A percentile compares a stretch with the other conserved stretches of the same genome.
These are phyloP conservation scores for Diarsia brunnea DNA, from an alignment of 2,888 invertebrate genomes.

Conservation along the genomic window DNA sequence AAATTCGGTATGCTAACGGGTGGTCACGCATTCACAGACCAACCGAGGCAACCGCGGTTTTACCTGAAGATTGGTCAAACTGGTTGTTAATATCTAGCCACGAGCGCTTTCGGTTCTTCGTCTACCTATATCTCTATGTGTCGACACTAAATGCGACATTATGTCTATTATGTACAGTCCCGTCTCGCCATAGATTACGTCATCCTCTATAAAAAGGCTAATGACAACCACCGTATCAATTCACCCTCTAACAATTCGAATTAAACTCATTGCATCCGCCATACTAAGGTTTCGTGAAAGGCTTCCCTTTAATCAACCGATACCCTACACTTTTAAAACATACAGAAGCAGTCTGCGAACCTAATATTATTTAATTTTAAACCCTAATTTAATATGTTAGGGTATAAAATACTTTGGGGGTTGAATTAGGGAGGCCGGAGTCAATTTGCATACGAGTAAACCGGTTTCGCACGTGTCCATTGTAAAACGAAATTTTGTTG, in stretches of 20 bases:
- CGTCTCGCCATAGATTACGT: slow-evolving; percentile 29
- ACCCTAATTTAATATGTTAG: slow-evolving; percentile 69
- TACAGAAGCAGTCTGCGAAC: slow-evolving; percentile 52
- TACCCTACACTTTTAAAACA: slow-evolving; percentile 78
- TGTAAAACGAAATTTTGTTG: slow-evolving; percentile 19
- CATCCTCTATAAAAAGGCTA: slow-evolving; percentile 32
- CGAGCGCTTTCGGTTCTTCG: no score
- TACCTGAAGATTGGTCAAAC: no score
- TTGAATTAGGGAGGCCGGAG: slow-evolving; percentile 67
- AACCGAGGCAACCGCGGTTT: no score
- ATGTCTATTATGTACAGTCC: not conserved
- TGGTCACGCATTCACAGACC: no score
- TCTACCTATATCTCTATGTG: not conserved
- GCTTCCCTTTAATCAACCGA: slow-evolving; percentile 87
- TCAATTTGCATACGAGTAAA: slow-evolving; percentile 79
- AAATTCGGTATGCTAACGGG: no score
- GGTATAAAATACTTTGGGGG: slow-evolving; percentile 69
- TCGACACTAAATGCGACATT: not conserved
- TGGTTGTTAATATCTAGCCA: no score
- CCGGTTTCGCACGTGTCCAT: slow-evolving; percentile 75
- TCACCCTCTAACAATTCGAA: slow-evolving; percentile 57
- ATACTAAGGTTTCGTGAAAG: slow-evolving; percentile 81
- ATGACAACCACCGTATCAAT: slow-evolving; percentile 35
- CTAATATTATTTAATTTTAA: slow-evolving; percentile 64
- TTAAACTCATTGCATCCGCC: slow-evolving; percentile 74